phyloP scores from a whole-genome alignment of 2,113 vertebrate genomes.

The Python bivittatus region DNA sequence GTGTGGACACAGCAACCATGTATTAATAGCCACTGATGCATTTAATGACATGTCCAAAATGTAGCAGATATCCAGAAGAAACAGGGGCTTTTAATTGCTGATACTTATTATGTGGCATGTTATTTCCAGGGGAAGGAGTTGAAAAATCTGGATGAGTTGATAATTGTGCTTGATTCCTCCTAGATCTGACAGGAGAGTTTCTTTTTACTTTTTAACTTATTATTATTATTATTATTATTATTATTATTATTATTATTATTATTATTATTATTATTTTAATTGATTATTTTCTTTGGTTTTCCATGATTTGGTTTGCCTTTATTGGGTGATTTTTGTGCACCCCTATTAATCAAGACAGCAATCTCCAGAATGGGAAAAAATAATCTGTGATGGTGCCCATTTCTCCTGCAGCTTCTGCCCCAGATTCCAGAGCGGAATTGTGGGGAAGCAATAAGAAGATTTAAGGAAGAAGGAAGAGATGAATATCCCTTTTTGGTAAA shows the following conservation, averaged over 20 bases:
- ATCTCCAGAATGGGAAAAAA: not conserved
- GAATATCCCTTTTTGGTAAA: not conserved
- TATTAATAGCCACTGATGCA: not conserved
- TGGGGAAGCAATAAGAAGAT: not conserved
- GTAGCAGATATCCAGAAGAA: not conserved
- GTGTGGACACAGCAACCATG: not conserved
- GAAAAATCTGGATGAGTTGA: not conserved
- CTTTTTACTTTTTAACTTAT: not conserved
- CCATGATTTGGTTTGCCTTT: not conserved
- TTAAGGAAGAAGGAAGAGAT: not conserved
- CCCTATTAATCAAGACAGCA: not conserved
- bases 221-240: not conserved
- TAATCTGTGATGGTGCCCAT: not conserved
- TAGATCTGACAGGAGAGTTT: not conserved
- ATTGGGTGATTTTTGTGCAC: not conserved
- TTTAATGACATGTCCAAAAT: not conserved
- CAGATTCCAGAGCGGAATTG: not conserved
- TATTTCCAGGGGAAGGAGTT: not conserved
- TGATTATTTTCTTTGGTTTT: not conserved
- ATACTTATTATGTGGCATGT: not conserved
- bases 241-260: not conserved
- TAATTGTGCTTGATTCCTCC: not conserved
- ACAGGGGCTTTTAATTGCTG: not conserved
- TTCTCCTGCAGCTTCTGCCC: not conserved
- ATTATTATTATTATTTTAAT: not conserved